Base-by-base conservation (phyloP, 30 jellyfish, hydroid and myxozoan species). In the Pelagia noctiluca region DNA sequence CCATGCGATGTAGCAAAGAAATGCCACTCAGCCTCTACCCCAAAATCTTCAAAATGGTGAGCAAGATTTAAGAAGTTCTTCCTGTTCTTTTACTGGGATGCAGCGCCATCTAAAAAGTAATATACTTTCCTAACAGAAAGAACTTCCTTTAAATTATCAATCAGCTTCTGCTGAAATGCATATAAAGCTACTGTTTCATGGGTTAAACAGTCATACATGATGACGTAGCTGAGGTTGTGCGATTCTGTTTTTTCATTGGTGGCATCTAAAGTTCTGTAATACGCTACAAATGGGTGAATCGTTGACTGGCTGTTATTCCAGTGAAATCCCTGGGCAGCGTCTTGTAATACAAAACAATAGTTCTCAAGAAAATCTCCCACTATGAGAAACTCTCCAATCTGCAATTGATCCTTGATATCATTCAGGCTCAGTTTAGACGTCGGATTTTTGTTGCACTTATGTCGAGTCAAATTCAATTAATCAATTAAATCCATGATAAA, bases 261-360 rank as follows among this genome's bases (percentile, higher is more conserved):
- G 11, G 13, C 11, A 8, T 8, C 72, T 22, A 23, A 23, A 11
- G 24, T 11, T 13, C 28, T 13, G 24, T 57, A 63, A 38, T 60
- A 78, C 11, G 38, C 72, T 19, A 78, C 89, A 62, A 63, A 54
- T 11, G 89, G 89, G 37, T 78, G 89, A 5, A 78, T 13, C 5
- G 89, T 78, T 28, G 89, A 74, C 52, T 78, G 87, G 24, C 46
- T 50, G 32, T 78, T 78, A 19, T 50, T 78, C 89, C 89, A 61
- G 37, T 78, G 89, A 37, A n/a, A 78, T 7, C 89, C 87, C 32
- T 78, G 89, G n/a, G 54, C 87, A 18, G 87, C 87, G 36, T 53
- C 87, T 53, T 78, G 89, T 3, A 78, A n/a, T 23, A 63, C 38
- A 63, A 53, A 78, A 33, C 33, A 0, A 36, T 78, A 78, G 33